These are phyloP conservation scores for Uropsilus gracilis DNA, from an alignment of 2,113 vertebrate species.

Conservation along the genomic window DNA sequence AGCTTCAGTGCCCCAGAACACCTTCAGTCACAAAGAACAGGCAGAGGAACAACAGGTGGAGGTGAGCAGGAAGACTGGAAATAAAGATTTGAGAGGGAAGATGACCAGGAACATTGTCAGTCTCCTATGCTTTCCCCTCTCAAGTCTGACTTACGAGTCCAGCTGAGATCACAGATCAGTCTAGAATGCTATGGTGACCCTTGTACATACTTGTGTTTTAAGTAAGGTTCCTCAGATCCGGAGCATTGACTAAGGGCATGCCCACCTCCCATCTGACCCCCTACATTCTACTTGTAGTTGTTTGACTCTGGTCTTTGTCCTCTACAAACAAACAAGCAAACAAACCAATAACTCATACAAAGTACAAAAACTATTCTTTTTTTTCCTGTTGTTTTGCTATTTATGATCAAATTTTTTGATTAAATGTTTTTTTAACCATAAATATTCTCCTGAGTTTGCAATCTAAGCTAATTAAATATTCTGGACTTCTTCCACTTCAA, in stretches of 20 bases:
- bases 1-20: background rate
- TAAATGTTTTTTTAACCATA: too few species aligned
- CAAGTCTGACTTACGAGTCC: background rate
- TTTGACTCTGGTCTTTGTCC: background rate
- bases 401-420: too few species aligned
- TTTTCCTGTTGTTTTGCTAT: too few species aligned
- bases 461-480: too few species aligned
- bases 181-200: background rate
- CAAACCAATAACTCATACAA: background rate
- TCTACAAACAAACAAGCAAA: background rate
- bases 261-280: background rate
- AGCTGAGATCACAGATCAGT: background rate
- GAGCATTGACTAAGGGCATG: too few species aligned
- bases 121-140: background rate
- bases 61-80: background rate
- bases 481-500: too few species aligned
- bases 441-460: too few species aligned
- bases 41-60: too few species aligned
- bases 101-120: too few species aligned
- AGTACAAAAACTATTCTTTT: too few species aligned
- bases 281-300: background rate
- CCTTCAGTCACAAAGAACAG: background rate
- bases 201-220: background rate
- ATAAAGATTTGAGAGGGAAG: background rate
- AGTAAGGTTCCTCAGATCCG: accelerated